Conservation (phyloP, 2,888 invertebrate species). For the Melanargia galathea region DNA sequence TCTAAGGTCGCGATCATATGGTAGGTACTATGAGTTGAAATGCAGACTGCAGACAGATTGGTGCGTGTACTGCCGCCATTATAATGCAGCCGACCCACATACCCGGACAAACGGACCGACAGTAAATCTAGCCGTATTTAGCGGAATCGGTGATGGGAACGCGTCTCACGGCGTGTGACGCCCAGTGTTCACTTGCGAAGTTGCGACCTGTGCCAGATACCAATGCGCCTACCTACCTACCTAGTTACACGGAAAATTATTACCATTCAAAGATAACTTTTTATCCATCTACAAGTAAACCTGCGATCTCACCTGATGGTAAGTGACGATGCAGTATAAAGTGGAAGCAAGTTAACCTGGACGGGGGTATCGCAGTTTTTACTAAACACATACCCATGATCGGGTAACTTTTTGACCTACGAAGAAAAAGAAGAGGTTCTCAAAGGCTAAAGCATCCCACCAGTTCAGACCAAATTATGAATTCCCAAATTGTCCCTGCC, state of each 20-base stretch:
- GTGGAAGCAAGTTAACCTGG: too few relatives aligned
- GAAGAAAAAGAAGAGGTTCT: too few relatives aligned
- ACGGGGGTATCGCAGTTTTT: too few relatives aligned
- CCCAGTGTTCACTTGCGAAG: neutral
- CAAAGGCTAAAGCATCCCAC: too few relatives aligned
- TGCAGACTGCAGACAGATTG: neutral
- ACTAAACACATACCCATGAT: too few relatives aligned
- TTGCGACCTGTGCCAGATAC: neutral
- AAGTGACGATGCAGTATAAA: too few relatives aligned
- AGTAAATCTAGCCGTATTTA: constrained; percentile 34
- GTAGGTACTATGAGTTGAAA: too few relatives aligned
- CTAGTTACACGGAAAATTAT: neutral
- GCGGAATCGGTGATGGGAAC: constrained; percentile 16
- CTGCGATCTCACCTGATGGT: neutral
- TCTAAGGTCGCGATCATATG: too few relatives aligned
- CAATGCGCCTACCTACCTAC: neutral
- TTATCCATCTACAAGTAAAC: too few relatives aligned
- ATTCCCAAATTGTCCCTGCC: too few relatives aligned
- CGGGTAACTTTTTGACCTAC: too few relatives aligned
- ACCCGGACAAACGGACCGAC: constrained; percentile 31
- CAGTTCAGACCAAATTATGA: too few relatives aligned
- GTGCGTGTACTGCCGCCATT: constrained; percentile 7
- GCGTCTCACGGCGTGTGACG: constrained; percentile 3
- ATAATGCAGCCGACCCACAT: constrained; percentile 29
- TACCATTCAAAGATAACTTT: neutral